Percentiles rank a stretch among this genome's conserved stretches.
Evolutionary conservation across 64 coral and sea anemone genomes (phyloP).

Genomic region (Actinia tenebrosa): DNA sequence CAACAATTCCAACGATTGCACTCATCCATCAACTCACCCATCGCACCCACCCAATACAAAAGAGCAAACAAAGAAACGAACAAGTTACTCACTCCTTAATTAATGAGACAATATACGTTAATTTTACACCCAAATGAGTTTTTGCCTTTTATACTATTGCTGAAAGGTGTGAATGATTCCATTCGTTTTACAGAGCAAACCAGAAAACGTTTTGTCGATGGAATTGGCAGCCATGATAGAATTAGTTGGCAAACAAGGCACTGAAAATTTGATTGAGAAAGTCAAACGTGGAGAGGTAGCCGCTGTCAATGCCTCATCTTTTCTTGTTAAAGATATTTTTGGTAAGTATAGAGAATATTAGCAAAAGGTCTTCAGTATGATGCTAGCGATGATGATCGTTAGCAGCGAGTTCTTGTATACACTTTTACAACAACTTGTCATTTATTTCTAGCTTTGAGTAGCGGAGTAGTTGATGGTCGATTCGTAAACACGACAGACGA

Average conservation of each 20-base stretch:
- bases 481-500: neutral
- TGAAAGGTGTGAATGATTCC: neutral
- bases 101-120: too few relatives aligned
- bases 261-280: neutral
- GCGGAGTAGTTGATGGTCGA: constrained; percentile 1
- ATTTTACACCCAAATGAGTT: too few relatives aligned
- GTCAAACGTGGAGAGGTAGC: neutral
- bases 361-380: neutral
- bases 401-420: neutral
- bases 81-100: too few relatives aligned
- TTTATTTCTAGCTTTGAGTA: constrained; percentile 20
- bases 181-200: neutral
- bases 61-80: too few relatives aligned
- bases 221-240: neutral
- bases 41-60: too few relatives aligned
- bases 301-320: neutral
- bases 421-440: neutral
- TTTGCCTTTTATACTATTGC: neutral
- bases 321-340: neutral
- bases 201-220: neutral
- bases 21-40: too few relatives aligned
- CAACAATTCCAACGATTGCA: neutral
- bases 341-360: neutral
- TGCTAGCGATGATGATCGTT: too few relatives aligned
- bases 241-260: neutral